Evolutionary conservation across 2,888 invertebrate species (phyloP).

Genomic region (Heliconius hortense): DNA sequence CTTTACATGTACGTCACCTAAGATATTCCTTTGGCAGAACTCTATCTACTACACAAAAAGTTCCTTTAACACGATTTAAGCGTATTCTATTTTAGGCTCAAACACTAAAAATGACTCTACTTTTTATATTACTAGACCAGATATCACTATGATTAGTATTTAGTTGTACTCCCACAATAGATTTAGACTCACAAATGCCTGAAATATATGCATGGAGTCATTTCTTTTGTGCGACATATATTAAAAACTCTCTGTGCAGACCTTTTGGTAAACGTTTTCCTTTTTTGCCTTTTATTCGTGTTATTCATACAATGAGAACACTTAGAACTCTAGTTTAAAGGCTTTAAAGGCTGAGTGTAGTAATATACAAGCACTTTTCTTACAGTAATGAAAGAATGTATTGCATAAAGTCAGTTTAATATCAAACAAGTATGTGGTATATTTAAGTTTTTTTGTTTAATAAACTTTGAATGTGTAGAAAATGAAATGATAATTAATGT

Average conservation of each 20-base stretch:
- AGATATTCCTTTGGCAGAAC: not conserved
- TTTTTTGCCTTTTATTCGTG: constrained; percentile 41
- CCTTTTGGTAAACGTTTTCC: constrained; percentile 39
- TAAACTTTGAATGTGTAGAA: not conserved
- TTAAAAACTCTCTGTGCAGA: constrained; percentile 40
- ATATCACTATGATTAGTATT: constrained; percentile 18
- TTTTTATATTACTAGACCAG: constrained; percentile 2
- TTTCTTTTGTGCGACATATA: constrained; percentile 42
- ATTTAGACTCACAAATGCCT: constrained; percentile 28
- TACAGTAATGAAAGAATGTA: constrained; percentile 27
- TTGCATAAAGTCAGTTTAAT: constrained; percentile 21
- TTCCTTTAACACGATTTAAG: not conserved
- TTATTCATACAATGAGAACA: constrained; percentile 40
- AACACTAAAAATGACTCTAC: not conserved
- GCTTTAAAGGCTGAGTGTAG: constrained; percentile 32
- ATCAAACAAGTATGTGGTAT: not conserved
- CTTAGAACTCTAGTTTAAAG: constrained; percentile 41
- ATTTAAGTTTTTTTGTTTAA: not conserved
- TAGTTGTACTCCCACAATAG: constrained; percentile 27
- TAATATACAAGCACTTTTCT: constrained; percentile 32
- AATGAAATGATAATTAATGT: not conserved
- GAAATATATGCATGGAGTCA: constrained; percentile 29
- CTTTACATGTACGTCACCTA: too few species aligned
- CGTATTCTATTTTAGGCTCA: not conserved
- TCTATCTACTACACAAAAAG: not conserved